Conservation (phyloP, 1,140 invertebrate genomes). For the Teleopsis dalmanni region DNA sequence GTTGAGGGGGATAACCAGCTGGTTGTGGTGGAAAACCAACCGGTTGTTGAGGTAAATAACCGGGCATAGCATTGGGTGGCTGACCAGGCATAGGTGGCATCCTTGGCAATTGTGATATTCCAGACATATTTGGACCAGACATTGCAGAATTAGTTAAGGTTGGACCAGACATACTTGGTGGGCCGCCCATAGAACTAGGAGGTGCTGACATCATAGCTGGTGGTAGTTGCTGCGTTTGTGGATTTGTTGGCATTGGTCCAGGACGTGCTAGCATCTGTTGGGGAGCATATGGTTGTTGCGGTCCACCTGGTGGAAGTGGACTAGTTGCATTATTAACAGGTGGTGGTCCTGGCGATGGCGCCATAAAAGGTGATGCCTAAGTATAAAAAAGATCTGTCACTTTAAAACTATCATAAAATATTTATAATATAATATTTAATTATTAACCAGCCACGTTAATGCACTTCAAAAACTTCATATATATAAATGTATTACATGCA, state of each 20-base stretch:
- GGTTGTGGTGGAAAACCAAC: conserved; percentile 28
- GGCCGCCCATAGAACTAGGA: background rate
- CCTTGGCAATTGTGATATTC: conserved; percentile 23
- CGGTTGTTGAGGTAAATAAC: conserved; percentile 9
- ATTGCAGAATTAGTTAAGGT: conserved; percentile 17
- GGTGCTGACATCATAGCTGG: conserved; percentile 12
- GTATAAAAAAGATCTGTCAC: conserved; percentile 3
- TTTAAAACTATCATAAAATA: too few species aligned
- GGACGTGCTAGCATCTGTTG: conserved; percentile 24
- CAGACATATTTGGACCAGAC: conserved; percentile 19
- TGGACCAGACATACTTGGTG: too few species aligned
- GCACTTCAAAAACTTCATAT: too few species aligned
- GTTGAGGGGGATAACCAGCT: too few species aligned
- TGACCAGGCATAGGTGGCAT: conserved; percentile 19
- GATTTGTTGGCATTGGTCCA: conserved; percentile 22
- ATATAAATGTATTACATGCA: too few species aligned
- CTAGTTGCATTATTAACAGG: conserved; percentile 8
- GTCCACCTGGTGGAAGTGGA: background rate
- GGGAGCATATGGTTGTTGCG: conserved; percentile 23
- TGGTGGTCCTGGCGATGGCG: conserved; percentile 27
- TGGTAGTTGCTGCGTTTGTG: conserved; percentile 20
- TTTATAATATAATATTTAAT: too few species aligned
- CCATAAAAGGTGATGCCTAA: conserved; percentile 15
- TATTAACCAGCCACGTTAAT: too few species aligned
- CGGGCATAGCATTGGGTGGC: conserved; percentile 30